Evolutionary conservation across 2,888 invertebrate genomes (phyloP).

Genomic region (Vandiemenella viatica): DNA sequence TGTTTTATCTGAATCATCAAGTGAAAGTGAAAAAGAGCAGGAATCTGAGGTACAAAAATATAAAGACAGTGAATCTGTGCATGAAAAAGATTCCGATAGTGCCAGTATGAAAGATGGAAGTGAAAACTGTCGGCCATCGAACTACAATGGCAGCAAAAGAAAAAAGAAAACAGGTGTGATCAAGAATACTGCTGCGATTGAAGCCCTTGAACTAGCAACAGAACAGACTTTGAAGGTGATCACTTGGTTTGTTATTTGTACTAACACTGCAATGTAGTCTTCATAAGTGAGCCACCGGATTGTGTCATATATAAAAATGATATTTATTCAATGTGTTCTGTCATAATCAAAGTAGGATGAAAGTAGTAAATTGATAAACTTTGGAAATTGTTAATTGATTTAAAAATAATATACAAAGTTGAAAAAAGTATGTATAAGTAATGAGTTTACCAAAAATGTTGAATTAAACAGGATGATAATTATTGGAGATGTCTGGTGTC

Average conservation of each 20-base stretch:
- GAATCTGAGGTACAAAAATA: neutral
- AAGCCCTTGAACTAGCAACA: conserved; percentile 53
- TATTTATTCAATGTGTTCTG: no score
- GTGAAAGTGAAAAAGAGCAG: conserved; percentile 16
- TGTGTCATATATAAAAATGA: no score
- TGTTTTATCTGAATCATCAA: neutral
- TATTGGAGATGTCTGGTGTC: no score
- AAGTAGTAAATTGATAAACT: no score
- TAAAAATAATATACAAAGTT: neutral
- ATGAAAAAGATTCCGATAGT: neutral
- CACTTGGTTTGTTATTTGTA: no score
- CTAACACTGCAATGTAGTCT: no score
- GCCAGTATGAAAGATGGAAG: conserved; percentile 8
- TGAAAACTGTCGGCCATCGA: conserved; percentile 15
- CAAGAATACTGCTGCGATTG: conserved; percentile 44
- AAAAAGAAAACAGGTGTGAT: conserved; percentile 32
- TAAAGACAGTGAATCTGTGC: neutral
- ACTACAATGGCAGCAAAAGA: conserved; percentile 5
- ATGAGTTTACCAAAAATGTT: neutral
- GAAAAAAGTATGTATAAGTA: neutral
- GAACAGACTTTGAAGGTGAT: conserved; percentile 49
- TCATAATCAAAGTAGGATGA: no score
- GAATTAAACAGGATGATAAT: no score
- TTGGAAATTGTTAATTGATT: no score
- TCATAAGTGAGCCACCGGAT: no score